Evolutionary conservation across 2,797 vertebrate species (phyloP).

Genomic region (Sarcoramphus papa): DNA sequence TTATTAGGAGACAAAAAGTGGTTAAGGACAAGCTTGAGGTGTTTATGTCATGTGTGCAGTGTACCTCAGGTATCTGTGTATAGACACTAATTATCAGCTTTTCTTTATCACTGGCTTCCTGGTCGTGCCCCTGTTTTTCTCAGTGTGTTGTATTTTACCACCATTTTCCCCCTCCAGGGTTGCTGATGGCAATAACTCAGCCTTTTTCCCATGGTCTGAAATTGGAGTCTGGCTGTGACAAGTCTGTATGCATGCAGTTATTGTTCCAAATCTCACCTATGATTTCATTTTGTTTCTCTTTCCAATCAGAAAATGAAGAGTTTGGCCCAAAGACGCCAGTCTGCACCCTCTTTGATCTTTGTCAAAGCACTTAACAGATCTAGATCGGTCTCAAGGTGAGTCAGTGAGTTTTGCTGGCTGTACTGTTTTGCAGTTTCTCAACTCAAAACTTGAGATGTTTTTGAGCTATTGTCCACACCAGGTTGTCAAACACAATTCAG

Average conservation of each 20-base stretch:
- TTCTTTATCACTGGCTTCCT: neutral
- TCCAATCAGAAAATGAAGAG: constrained; percentile 90
- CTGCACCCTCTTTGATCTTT: constrained; percentile 90
- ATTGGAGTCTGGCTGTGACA: neutral
- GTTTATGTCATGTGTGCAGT: neutral
- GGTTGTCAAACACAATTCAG: neutral
- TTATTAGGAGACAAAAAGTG: neutral
- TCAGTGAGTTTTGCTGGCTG: neutral
- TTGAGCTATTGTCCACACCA: neutral
- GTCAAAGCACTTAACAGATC: constrained; percentile 92
- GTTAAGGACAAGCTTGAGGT: neutral
- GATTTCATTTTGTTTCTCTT: constrained; percentile 50
- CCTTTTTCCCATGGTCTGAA: neutral
- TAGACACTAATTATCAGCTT: neutral
- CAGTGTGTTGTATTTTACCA: neutral
- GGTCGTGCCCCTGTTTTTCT: neutral
- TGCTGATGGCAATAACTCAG: neutral
- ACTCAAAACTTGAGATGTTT: neutral
- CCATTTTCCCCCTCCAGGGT: neutral
- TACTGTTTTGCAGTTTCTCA: neutral
- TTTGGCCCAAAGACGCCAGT: constrained; percentile 90
- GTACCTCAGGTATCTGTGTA: neutral
- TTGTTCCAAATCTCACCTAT: neutral
- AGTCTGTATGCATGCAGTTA: neutral
- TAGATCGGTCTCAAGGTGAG: constrained; percentile 84